Percentiles rank a stretch among this genome's conserved stretches.
These are phyloP conservation scores for Polypterus bichir DNA, from an alignment of 2,113 vertebrate species.

Conservation along the genomic window DNA sequence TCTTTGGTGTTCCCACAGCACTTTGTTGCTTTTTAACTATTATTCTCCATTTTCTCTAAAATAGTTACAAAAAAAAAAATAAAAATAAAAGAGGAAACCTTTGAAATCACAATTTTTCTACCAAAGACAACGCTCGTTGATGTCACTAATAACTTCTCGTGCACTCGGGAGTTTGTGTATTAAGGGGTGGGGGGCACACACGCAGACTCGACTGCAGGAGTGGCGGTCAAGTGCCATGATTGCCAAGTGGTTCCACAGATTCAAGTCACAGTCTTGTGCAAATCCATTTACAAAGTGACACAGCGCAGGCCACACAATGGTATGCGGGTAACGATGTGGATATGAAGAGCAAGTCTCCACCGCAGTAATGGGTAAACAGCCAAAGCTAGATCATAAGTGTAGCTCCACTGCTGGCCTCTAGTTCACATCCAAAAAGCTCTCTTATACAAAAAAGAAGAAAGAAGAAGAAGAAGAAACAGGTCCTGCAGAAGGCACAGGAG, in stretches of 20 bases:
- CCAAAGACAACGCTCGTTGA: too few species aligned
- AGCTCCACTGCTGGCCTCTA: neutral
- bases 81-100: conserved; percentile 7
- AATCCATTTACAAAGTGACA: conserved; percentile 15
- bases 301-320: too few species aligned
- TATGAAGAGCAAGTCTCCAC: conserved; percentile 3
- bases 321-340: neutral
- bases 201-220: conserved; percentile 4
- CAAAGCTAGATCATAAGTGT: neutral
- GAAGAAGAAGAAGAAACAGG: neutral
- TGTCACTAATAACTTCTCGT: conserved; percentile 8
- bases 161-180: conserved; percentile 16
- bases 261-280: conserved; percentile 20
- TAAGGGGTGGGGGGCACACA: conserved; percentile 5
- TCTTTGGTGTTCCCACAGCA: conserved; percentile 32
- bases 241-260: conserved; percentile 18
- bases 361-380: conserved; percentile 4
- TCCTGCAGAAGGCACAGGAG: neutral
- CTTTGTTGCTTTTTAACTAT: conserved; percentile 16
- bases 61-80: conserved; percentile 15
- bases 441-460: conserved; percentile 2
- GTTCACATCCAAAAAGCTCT: conserved; percentile 1
- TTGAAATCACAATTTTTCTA: neutral
- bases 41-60: conserved; percentile 21
- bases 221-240: conserved; percentile 4